Evolutionary conservation across 2,888 invertebrate species (phyloP).

Genomic region (Cephus nigrinus): DNA sequence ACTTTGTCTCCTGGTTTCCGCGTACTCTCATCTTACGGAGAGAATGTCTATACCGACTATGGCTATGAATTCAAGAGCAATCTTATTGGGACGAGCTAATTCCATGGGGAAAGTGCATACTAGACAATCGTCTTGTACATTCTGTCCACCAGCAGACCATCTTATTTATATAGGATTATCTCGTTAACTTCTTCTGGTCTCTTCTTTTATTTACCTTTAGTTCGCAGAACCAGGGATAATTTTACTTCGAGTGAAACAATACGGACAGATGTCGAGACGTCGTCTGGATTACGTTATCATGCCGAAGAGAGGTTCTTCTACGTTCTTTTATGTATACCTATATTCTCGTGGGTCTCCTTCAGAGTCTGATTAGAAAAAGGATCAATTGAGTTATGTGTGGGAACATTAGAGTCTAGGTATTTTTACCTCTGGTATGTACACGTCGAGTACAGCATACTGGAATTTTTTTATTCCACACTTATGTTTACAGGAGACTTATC

Average conservation of each 20-base stretch:
- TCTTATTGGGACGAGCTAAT: neutral
- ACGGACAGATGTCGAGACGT: neutral
- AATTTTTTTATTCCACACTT: too few relatives aligned
- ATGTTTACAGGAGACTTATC: too few relatives aligned
- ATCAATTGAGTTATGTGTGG: too few relatives aligned
- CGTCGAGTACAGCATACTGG: too few relatives aligned
- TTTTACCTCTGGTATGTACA: too few relatives aligned
- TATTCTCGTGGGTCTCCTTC: too few relatives aligned
- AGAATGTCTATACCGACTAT: neutral
- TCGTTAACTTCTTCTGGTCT: neutral
- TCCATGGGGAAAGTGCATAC: neutral
- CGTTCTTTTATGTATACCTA: too few relatives aligned
- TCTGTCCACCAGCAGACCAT: neutral
- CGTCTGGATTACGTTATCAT: neutral
- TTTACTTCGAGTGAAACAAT: neutral
- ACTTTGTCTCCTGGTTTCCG: neutral
- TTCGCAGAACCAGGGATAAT: neutral
- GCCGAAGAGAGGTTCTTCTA: too few relatives aligned
- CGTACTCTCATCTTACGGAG: neutral
- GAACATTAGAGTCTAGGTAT: too few relatives aligned
- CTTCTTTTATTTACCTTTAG: neutral
- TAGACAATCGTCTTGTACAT: neutral
- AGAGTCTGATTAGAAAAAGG: too few relatives aligned
- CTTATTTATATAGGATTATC: neutral
- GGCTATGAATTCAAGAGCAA: neutral